phyloP scores from a whole-genome alignment of 2,797 vertebrate genomes.

The Pangasius krempfi region DNA sequence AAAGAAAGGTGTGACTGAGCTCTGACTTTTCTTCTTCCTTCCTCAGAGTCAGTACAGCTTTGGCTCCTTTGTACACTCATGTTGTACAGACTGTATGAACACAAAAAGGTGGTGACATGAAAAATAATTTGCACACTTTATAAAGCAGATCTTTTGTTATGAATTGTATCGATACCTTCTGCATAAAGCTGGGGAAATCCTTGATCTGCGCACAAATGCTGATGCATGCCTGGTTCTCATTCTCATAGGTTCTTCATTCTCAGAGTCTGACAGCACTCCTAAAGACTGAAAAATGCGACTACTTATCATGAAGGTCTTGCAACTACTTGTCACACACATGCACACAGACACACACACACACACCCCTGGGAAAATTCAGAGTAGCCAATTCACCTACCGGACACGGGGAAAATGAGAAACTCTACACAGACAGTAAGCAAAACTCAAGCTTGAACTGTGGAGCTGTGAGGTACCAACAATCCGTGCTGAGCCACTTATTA shows the following conservation, averaged over 20 bases:
- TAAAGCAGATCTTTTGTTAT: background rate
- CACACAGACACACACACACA: background rate
- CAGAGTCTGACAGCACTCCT: constrained; percentile 89
- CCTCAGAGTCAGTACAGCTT: constrained; percentile 87
- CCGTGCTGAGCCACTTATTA: background rate
- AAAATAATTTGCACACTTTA: background rate
- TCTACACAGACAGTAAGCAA: background rate
- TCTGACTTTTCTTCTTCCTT: constrained; percentile 79
- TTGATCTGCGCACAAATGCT: constrained; percentile 87
- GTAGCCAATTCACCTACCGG: background rate
- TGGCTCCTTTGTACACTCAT: constrained; percentile 83
- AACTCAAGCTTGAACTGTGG: background rate
- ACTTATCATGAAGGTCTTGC: background rate
- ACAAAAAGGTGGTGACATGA: background rate
- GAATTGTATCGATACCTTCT: constrained; percentile 73
- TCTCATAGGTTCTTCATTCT: constrained; percentile 91
- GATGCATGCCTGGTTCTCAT: constrained; percentile 83
- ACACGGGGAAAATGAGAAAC: background rate
- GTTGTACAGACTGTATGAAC: constrained; percentile 59
- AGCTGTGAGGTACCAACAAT: background rate
- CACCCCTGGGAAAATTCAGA: background rate
- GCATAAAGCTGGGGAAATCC: constrained; percentile 74
- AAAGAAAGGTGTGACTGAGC: constrained; percentile 52
- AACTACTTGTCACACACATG: too few relatives aligned
- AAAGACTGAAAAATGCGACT: constrained; percentile 67